Base-by-base conservation (phyloP, 1,140 invertebrate species). In the Dreissena polymorpha region DNA sequence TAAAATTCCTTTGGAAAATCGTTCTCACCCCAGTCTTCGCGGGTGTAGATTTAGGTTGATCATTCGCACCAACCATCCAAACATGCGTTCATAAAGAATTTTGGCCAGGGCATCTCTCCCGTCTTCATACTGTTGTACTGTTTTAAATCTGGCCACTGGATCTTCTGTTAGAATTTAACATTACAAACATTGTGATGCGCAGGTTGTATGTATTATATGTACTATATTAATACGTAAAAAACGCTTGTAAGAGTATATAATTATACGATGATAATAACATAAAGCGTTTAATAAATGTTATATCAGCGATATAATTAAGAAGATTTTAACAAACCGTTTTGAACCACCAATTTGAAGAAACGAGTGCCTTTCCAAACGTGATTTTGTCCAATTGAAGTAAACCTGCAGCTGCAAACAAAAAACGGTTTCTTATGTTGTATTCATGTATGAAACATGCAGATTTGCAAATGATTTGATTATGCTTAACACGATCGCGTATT, bases 71-170 rank as follows among this genome's bases (percentile, higher is more conserved):
- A 92, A 85, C 91, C 91, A 92, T 0, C 88, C 89, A 84, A 93
- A 93, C 49, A 92, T 70, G n/a, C 91, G 77, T 50, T 89, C 89
- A 80, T 93, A 93, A 23, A 93, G 71, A 18, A 90, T 86, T 79
- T 93, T 93, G 16, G 91, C 91, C 6, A 92, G 81, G 0, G 92
- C 91, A 81, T 93, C 91, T 39, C 92, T 65, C 6, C 89, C 89
- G 76, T 92, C 91, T 12, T 90, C 87, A 2, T 91, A 91, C 49
- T 90, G 88, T 21, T 77, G 71, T 60, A 86, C 63, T 65, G 86
- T 90, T 69, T 92, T 93, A 16, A 87, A 60, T 16, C 69, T 87
- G 7, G 85, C 83, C 10, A 93, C 88, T 50, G 80, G 67, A 70
- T 91, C 90, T 25, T 87, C 92, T 90, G 23, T 53, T 50, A n/a